A percentile compares a stretch with the other conserved stretches of the same genome.
These are phyloP conservation scores for Petrosia ficiformis DNA, from an alignment of 37 sponge, comb jelly and placozoan genomes.

Conservation along the genomic window DNA sequence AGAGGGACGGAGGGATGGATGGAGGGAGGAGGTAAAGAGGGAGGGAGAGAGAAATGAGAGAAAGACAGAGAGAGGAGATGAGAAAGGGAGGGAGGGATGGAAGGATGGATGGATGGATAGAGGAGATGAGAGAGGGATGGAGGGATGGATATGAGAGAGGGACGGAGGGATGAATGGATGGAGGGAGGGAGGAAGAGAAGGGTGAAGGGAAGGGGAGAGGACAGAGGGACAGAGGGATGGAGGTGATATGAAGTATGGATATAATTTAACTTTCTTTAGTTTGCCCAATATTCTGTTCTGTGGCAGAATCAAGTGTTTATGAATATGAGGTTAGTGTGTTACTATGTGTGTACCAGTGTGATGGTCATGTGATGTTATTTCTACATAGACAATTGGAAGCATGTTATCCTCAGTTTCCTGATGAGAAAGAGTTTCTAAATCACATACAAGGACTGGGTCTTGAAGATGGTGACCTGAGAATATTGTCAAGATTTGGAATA, in stretches of 20 bases:
- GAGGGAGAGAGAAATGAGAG: too few species aligned
- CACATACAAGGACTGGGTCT: conserved; percentile 7
- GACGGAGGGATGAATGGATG: too few species aligned
- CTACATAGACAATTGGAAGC: conserved; percentile 34
- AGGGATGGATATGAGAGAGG: too few species aligned
- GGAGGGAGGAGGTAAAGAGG: too few species aligned
- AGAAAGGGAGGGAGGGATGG: too few species aligned
- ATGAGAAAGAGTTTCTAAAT: conserved; percentile 67
- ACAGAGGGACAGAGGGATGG: too few species aligned
- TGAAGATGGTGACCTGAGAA: not conserved
- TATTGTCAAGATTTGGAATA: conserved; percentile 37
- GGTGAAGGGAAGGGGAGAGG: too few species aligned
- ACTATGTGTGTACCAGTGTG: not conserved
- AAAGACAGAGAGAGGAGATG: too few species aligned
- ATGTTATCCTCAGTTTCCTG: conserved; percentile 58
- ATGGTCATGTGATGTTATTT: not conserved
- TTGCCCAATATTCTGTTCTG: conserved; percentile 23
- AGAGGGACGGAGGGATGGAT: too few species aligned
- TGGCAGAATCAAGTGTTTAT: conserved; percentile 38
- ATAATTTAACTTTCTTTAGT: conserved; percentile 25
- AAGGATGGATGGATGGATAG: too few species aligned
- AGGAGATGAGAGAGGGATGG: too few species aligned
- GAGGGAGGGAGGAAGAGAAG: too few species aligned
- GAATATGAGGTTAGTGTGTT: conserved; percentile 33
- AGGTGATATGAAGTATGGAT: not conserved